Conservation (phyloP, 1,140 invertebrate genomes). For the Hyles euphorbiae region DNA sequence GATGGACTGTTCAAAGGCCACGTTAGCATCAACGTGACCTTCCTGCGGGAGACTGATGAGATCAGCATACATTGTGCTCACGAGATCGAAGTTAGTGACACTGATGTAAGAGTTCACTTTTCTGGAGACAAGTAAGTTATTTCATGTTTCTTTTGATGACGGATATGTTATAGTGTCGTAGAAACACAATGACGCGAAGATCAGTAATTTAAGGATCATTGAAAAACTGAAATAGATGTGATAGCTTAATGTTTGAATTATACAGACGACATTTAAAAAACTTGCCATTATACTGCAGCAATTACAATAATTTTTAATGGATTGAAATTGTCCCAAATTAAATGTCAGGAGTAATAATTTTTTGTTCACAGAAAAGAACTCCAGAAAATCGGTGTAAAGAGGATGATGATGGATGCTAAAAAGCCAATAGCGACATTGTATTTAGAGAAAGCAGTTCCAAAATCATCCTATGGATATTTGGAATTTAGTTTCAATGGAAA, state of each 20-base stretch:
- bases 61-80: constrained; percentile 79
- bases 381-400: constrained; percentile 35
- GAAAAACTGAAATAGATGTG: no score
- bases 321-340: no score
- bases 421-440: constrained; percentile 76
- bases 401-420: constrained; percentile 59
- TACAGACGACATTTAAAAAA: no score
- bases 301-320: no score
- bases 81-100: constrained; percentile 74
- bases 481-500: constrained; percentile 78
- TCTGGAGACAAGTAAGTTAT: constrained; percentile 39
- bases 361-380: constrained; percentile 30
- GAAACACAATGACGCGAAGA: no score
- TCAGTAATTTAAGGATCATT: no score
- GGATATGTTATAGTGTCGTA: no score
- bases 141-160: no score
- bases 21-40: constrained; percentile 79
- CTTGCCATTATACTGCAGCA: no score
- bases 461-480: constrained; percentile 72
- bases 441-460: constrained; percentile 74
- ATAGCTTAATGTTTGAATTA: no score
- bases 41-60: constrained; percentile 74
- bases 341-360: constrained; percentile 2
- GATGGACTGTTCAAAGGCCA: constrained; percentile 77
- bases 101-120: constrained; percentile 44